phyloP scores from a whole-genome alignment of 2,113 vertebrate genomes.

The Zosterops borbonicus region DNA sequence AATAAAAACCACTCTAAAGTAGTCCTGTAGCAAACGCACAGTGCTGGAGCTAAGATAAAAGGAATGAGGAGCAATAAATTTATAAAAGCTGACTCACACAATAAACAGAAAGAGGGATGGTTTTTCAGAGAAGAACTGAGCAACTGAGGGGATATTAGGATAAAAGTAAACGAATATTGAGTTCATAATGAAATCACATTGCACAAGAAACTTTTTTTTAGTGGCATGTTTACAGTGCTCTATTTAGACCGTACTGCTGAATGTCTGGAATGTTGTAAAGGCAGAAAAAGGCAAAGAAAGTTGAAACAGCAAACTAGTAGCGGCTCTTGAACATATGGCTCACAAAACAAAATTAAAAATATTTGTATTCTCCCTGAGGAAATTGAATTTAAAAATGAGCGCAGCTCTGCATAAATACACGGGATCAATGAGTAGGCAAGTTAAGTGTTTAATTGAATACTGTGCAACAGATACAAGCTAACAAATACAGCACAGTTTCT shows the following conservation, averaged over 20 bases:
- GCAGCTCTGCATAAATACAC: constrained; percentile 8
- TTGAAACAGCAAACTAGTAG: not conserved
- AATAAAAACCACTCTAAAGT: not conserved
- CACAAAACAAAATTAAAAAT: constrained; percentile 42
- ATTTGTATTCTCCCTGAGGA: constrained; percentile 38
- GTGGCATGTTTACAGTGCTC: not conserved
- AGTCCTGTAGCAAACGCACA: not conserved
- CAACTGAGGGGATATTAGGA: not conserved
- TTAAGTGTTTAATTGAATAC: not conserved
- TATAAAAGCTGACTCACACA: not conserved
- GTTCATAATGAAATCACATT: not conserved
- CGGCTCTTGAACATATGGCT: constrained; percentile 20
- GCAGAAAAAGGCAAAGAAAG: constrained; percentile 50
- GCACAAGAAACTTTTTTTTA: not conserved
- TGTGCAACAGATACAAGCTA: not conserved
- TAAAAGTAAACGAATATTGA: not conserved
- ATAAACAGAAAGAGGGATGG: not conserved
- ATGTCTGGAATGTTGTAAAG: not conserved
- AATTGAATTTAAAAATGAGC: not conserved
- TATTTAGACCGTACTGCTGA: not conserved
- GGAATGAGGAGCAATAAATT: not conserved
- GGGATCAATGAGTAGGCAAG: not conserved
- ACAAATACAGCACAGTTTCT: not conserved
- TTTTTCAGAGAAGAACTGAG: not conserved
- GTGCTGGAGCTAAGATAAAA: not conserved